These are phyloP conservation scores for Microhierax caerulescens DNA, from an alignment of 2,797 vertebrate genomes.

Conservation along the genomic window DNA sequence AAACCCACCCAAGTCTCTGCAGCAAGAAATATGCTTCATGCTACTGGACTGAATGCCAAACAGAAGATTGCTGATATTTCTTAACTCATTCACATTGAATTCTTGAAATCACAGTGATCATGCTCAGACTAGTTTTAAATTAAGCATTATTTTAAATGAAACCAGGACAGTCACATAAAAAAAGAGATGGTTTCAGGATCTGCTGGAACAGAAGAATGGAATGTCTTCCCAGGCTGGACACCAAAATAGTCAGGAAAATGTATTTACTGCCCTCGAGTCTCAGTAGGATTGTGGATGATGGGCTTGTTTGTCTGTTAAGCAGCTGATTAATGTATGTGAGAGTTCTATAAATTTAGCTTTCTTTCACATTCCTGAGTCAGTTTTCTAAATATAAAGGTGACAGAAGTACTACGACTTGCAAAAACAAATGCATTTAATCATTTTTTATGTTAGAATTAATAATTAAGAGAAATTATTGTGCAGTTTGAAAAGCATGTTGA, in stretches of 20 bases:
- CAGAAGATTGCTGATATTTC: slow-evolving; percentile 67
- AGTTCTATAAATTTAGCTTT: slow-evolving; percentile 40
- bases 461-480: slow-evolving; percentile 39
- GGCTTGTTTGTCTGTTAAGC: slow-evolving; percentile 38
- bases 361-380: slow-evolving; percentile 47
- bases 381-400: slow-evolving; percentile 33
- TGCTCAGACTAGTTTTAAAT: slow-evolving; percentile 64
- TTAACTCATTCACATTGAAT: slow-evolving; percentile 71
- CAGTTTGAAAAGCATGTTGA: slow-evolving; percentile 75
- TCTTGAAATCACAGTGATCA: slow-evolving; percentile 65
- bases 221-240: slow-evolving; percentile 69
- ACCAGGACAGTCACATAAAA: slow-evolving; percentile 37
- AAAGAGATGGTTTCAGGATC: slow-evolving; percentile 64
- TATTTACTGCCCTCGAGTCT: slow-evolving; percentile 65
- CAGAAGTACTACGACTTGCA: slow-evolving; percentile 30
- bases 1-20: slow-evolving; percentile 66
- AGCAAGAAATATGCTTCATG: slow-evolving; percentile 56
- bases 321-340: slow-evolving; percentile 33
- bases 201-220: slow-evolving; percentile 46
- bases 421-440: slow-evolving; percentile 22
- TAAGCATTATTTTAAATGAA: slow-evolving; percentile 58
- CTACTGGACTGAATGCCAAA: slow-evolving; percentile 56
- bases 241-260: slow-evolving; percentile 69
- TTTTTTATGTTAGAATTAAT: slow-evolving; percentile 36
- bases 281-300: slow-evolving; percentile 33